phyloP scores from a whole-genome alignment of 2,888 invertebrate genomes.

The Mythimna vitellina region DNA sequence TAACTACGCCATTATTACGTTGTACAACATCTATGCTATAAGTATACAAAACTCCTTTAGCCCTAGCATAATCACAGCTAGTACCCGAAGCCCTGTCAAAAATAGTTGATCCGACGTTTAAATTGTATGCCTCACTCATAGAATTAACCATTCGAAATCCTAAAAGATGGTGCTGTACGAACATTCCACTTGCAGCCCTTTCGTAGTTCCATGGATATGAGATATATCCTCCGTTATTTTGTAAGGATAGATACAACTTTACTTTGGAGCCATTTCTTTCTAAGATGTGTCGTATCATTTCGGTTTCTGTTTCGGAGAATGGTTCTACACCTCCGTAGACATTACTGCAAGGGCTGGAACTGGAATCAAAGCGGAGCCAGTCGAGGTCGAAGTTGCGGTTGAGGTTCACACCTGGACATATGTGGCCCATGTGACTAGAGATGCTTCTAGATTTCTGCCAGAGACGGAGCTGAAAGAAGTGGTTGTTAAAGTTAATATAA shows the following conservation, averaged over 20 bases:
- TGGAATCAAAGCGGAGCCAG: constrained; percentile 92
- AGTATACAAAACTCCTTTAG: constrained; percentile 73
- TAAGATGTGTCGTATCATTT: constrained; percentile 90
- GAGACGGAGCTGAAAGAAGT: constrained; percentile 88
- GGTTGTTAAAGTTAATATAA: neutral
- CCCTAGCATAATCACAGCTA: constrained; percentile 78
- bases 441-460: constrained; percentile 93
- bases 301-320: constrained; percentile 93
- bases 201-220: constrained; percentile 93
- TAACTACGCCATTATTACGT: constrained; percentile 73
- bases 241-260: constrained; percentile 93
- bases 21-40: constrained; percentile 79
- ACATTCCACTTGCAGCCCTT: constrained; percentile 82
- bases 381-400: constrained; percentile 94
- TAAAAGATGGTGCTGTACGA: constrained; percentile 76
- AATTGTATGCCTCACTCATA: constrained; percentile 71
- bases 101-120: constrained; percentile 76
- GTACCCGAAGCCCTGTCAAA: constrained; percentile 82
- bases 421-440: constrained; percentile 72
- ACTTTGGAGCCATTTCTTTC: constrained; percentile 83
- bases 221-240: constrained; percentile 93
- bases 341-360: constrained; percentile 91
- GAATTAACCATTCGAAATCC: constrained; percentile 75
- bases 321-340: constrained; percentile 91
- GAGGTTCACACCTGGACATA: constrained; percentile 93